phyloP scores from a whole-genome alignment of 2,113 vertebrate genomes.

The Arvicanthis niloticus region DNA sequence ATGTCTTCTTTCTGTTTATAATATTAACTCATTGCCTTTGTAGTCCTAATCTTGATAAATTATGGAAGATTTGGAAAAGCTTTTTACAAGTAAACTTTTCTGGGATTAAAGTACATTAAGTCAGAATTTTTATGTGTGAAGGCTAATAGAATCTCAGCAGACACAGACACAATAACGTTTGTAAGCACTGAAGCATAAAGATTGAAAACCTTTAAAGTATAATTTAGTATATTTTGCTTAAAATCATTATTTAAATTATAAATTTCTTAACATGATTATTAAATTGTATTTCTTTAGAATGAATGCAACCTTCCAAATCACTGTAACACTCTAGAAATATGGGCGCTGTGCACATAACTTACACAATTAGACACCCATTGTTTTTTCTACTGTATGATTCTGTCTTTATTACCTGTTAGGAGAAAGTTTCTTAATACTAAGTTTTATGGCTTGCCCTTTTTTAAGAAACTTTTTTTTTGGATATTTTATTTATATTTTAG shows the following conservation, averaged over 20 bases:
- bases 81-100: background rate
- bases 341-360: background rate
- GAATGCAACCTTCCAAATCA: background rate
- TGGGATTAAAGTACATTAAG: background rate
- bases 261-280: background rate
- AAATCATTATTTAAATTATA: conserved; percentile 7
- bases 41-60: background rate
- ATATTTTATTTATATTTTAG: too few relatives aligned
- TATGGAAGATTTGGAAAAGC: background rate
- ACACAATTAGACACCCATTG: background rate
- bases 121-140: background rate
- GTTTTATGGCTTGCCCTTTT: too few relatives aligned
- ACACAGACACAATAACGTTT: too few relatives aligned
- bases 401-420: background rate
- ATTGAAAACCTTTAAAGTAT: background rate
- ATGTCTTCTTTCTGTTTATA: background rate
- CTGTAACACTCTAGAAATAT: background rate
- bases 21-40: background rate
- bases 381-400: background rate
- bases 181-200: background rate
- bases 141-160: background rate
- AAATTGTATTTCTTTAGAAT: background rate
- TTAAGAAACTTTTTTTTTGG: too few relatives aligned
- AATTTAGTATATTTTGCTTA: background rate
- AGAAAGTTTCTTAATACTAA: conserved; percentile 11